Conservation (phyloP, 2,113 vertebrate genomes). For the Notechis scutatus region DNA sequence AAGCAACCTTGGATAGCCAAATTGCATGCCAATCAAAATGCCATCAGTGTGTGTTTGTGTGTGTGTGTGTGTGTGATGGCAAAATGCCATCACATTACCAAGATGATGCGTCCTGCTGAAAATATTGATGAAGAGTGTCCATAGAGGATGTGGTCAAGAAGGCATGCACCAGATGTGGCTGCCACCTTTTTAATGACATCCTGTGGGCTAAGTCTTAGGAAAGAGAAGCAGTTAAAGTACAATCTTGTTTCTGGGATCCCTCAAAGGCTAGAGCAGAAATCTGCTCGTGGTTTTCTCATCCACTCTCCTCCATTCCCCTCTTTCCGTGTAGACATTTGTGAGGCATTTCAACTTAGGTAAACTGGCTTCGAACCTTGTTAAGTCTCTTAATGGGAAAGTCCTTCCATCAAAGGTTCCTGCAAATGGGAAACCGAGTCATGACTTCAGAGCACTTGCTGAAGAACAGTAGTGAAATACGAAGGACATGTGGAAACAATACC, state of each 20-base stretch:
- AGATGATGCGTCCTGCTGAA: background rate
- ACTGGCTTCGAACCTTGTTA: background rate
- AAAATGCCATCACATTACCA: background rate
- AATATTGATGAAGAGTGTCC: background rate
- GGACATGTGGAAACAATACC: constrained; percentile 51
- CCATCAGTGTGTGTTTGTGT: background rate
- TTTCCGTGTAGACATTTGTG: constrained; percentile 5
- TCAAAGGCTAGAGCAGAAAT: background rate
- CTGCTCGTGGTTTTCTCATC: background rate
- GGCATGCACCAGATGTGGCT: background rate
- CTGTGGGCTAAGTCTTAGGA: background rate
- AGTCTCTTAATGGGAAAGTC: constrained; percentile 37
- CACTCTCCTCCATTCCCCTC: background rate
- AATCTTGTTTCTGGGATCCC: background rate
- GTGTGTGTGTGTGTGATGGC: background rate
- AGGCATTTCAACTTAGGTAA: background rate
- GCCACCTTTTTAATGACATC: background rate
- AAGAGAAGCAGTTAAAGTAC: background rate
- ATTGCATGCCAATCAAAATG: background rate
- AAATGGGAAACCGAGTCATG: constrained; percentile 49
- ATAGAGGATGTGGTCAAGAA: background rate
- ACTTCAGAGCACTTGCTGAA: constrained; percentile 29
- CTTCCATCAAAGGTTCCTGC: constrained; percentile 15
- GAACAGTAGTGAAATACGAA: constrained; percentile 11
- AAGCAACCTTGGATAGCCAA: background rate